phyloP scores from a whole-genome alignment of 2,888 invertebrate species.

The Troides oblongomaculatus region DNA sequence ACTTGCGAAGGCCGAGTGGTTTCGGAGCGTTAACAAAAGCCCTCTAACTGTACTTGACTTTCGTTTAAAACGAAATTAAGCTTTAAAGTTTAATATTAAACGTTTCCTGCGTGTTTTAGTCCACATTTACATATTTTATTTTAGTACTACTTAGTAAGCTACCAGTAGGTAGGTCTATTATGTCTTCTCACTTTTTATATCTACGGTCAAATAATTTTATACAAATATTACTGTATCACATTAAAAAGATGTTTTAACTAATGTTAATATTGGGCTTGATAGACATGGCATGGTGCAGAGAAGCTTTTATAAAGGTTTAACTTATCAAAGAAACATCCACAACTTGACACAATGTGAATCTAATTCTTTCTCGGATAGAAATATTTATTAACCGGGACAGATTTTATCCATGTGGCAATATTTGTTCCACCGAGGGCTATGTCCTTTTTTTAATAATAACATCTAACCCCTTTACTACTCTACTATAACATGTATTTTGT shows the following conservation, averaged over 20 bases:
- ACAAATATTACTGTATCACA: neutral
- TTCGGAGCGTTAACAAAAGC: slow-evolving; percentile 3
- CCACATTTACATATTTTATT: neutral
- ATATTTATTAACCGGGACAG: no score
- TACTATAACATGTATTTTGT: neutral
- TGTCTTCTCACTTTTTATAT: neutral
- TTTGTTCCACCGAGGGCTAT: no score
- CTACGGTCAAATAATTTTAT: no score
- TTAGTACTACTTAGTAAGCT: neutral
- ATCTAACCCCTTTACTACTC: no score
- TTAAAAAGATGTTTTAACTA: neutral
- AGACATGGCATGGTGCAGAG: no score
- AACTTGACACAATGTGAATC: no score
- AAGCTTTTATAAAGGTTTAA: no score
- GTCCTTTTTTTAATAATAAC: no score
- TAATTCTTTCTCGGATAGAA: no score
- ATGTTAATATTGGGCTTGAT: neutral
- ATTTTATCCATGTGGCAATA: no score
- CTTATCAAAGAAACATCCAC: no score
- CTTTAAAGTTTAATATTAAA: neutral
- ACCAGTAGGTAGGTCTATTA: neutral
- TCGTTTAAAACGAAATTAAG: neutral
- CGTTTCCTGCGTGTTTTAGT: neutral
- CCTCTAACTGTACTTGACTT: neutral
- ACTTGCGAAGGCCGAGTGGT: slow-evolving; percentile 1